These are phyloP conservation scores for Morus bassanus DNA, from an alignment of 2,797 vertebrate species.

Conservation along the genomic window DNA sequence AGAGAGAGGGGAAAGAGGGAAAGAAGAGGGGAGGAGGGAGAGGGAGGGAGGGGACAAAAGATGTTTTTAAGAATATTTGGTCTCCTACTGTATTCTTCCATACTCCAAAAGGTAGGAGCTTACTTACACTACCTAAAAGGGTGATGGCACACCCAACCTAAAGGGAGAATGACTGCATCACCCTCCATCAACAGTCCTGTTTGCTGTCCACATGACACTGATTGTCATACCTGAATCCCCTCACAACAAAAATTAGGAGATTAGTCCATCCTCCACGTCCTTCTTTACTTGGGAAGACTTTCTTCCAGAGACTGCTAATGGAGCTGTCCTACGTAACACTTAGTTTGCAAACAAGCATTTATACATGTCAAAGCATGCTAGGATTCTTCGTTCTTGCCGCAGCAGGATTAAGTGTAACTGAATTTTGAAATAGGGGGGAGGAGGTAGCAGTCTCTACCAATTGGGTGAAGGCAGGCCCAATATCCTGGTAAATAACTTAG, in stretches of 20 bases:
- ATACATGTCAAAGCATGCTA: not conserved
- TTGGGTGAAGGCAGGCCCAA: not conserved
- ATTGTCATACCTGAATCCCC: not conserved
- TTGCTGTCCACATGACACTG: not conserved
- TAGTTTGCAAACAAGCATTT: not conserved
- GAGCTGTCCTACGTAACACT: not conserved
- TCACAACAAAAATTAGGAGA: not conserved
- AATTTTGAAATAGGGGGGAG: not conserved
- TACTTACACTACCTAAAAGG: not conserved
- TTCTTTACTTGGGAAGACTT: not conserved
- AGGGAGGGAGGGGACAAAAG: not conserved
- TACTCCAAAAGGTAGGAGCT: not conserved
- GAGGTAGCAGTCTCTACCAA: not conserved
- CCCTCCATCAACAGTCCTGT: not conserved
- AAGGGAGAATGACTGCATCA: not conserved
- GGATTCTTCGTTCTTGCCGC: not conserved
- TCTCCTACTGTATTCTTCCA: not conserved
- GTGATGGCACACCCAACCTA: not conserved
- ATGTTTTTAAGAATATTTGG: not conserved
- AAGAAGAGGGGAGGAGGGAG: not conserved
- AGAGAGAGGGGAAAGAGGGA: not conserved
- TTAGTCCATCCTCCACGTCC: not conserved
- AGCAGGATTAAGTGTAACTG: not conserved
- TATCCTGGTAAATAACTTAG: not conserved
- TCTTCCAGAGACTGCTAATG: not conserved